Conservation (phyloP, 2,888 invertebrate species). For the Melolontha melolontha region DNA sequence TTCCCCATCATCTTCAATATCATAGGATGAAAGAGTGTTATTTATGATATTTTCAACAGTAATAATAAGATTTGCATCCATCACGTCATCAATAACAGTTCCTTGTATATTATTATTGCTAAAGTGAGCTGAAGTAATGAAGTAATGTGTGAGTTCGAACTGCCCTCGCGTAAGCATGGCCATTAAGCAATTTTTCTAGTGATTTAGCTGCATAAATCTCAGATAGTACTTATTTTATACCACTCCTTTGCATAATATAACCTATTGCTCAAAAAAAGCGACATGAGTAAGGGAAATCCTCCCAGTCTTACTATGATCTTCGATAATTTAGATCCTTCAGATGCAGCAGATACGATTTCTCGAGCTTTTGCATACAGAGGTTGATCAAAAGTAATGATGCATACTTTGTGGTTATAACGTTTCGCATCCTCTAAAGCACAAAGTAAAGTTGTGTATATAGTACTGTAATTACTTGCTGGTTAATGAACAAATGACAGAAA, state of each 20-base stretch:
- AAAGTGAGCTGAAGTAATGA: constrained; percentile 57
- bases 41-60: constrained; percentile 50
- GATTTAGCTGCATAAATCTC: constrained; percentile 51
- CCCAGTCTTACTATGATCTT: constrained; percentile 55
- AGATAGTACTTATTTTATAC: constrained; percentile 54
- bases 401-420: constrained; percentile 45
- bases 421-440: constrained; percentile 43
- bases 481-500: constrained; percentile 44
- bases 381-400: constrained; percentile 54
- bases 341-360: neutral
- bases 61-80: constrained; percentile 51
- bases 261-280: constrained; percentile 59
- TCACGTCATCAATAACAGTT: constrained; percentile 53
- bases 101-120: constrained; percentile 55
- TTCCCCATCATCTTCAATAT: constrained; percentile 56
- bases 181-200: constrained; percentile 55
- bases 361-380: constrained; percentile 49
- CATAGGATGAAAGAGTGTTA: constrained; percentile 49
- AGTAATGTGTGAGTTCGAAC: constrained; percentile 52
- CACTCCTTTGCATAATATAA: constrained; percentile 61
- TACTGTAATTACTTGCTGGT: constrained; percentile 43
- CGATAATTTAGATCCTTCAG: constrained; percentile 49
- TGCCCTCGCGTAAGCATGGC: constrained; percentile 54
- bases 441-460: constrained; percentile 44
- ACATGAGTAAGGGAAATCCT: constrained; percentile 58